Base-by-base conservation (phyloP, 2,113 vertebrate species). In the Gallinago paraguaiae region DNA sequence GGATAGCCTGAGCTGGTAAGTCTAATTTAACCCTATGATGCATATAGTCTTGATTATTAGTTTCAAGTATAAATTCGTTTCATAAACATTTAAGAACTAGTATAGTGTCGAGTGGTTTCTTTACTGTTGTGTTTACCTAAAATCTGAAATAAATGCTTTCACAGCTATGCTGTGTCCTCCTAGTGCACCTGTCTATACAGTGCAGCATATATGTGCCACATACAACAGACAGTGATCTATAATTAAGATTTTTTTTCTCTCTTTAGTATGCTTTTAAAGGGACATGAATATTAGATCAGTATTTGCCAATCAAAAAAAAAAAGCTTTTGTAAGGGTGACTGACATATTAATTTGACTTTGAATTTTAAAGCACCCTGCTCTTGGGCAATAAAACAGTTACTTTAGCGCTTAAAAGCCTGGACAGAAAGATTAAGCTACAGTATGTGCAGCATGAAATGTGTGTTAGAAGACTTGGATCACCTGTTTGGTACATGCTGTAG, bases 1-100 rank as follows among this genome's bases (percentile, higher is more conserved):
- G 11, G 97, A 97, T 69, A 98, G 96, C 94, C 97, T 98, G 94
- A 98, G 97, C 98, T 98, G 99, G 99, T 99, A 97, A 98, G 98
- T 98, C 61, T 75, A 57, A 61, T 97, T 94, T 94, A 96, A 86
- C 91, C 93, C 88, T 94, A 83, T 90, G 41, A 88, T 79, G 23
- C n/a, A 86, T 85, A 41, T 81, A 59, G 91, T 60, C 65, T 76
- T 81, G 51, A 83, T 65, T 84, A 64, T 56, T 37, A 39, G 5
- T 61, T 77, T 83, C 37, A 70, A 75, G 10, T 24, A 9, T 51
- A 50, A 67, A 54, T 74, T 46, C 30, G 10, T 43, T 86, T 70
- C 30, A 72, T 80, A 61, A 80, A 25, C 28, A 31, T 83, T 70
- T 50, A 65, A 69, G 64, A 71, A 45, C 18, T 30, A 5, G 2